These are phyloP conservation scores for Odontamblyopus lacepedii DNA, from an alignment of 2,797 vertebrate genomes.

Conservation along the genomic window DNA sequence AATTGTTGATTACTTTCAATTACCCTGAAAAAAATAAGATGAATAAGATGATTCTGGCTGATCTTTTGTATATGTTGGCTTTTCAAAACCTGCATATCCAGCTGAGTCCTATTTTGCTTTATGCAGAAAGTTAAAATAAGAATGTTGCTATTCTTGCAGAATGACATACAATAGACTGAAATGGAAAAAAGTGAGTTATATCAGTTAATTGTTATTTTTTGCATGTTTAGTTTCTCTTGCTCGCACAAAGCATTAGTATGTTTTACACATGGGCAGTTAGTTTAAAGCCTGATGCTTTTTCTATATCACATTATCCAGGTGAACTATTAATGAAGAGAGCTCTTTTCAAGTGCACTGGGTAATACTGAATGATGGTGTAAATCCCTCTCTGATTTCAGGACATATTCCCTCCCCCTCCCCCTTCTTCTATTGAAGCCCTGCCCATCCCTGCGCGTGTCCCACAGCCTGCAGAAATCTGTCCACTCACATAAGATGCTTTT, in stretches of 20 bases:
- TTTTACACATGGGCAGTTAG: not conserved
- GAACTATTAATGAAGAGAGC: conserved; percentile 18
- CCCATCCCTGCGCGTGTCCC: conserved; percentile 41
- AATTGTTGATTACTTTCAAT: too few species aligned
- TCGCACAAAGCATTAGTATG: not conserved
- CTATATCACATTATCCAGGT: conserved; percentile 22
- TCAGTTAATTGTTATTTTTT: not conserved
- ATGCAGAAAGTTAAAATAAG: not conserved
- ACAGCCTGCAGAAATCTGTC: conserved; percentile 75
- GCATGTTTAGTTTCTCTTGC: not conserved
- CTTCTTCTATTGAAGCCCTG: conserved; percentile 34
- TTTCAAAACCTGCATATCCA: not conserved
- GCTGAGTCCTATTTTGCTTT: not conserved
- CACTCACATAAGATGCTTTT: conserved; percentile 77
- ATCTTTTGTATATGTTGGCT: not conserved
- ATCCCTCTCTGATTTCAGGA: conserved; percentile 57
- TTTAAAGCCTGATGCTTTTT: not conserved
- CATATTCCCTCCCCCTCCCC: conserved; percentile 56
- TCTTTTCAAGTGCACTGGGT: conserved; percentile 37
- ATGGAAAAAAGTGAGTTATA: not conserved
- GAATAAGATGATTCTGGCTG: too few species aligned
- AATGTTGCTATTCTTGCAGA: not conserved
- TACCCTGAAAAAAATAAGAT: too few species aligned
- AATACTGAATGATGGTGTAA: conserved; percentile 54
- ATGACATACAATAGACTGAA: not conserved